Percentiles rank a stretch among this genome's conserved stretches.
Evolutionary conservation across 2,888 invertebrate species (phyloP).

Genomic region (Galeopsomyia nigrocyanea): DNA sequence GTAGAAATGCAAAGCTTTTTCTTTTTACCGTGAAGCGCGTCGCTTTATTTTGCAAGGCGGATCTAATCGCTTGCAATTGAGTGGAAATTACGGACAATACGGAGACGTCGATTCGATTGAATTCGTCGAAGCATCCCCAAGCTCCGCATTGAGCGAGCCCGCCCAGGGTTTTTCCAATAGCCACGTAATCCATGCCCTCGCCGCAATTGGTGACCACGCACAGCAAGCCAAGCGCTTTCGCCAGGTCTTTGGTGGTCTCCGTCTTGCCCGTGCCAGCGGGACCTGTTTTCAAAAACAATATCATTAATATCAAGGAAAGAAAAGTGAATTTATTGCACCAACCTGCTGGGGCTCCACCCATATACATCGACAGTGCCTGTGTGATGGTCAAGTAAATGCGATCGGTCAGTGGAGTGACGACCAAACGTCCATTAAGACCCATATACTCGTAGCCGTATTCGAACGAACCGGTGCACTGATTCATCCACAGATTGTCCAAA

Average conservation of each 20-base stretch:
- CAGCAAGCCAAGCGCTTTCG: slow-evolving; percentile 87
- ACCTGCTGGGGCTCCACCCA: slow-evolving; percentile 91
- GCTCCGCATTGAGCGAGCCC: slow-evolving; percentile 90
- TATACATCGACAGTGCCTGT: slow-evolving; percentile 90
- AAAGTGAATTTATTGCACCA: slow-evolving; percentile 59
- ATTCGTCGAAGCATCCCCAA: slow-evolving; percentile 97
- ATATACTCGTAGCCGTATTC: slow-evolving; percentile 97
- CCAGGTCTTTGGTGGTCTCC: slow-evolving; percentile 92
- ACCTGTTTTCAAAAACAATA: slow-evolving; percentile 71
- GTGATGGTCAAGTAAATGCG: slow-evolving; percentile 94
- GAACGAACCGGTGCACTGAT: slow-evolving; percentile 89
- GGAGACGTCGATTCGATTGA: slow-evolving; percentile 92
- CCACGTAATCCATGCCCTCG: slow-evolving; percentile 92
- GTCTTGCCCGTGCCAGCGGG: slow-evolving; percentile 91
- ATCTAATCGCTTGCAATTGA: slow-evolving; percentile 90
- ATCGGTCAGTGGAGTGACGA: slow-evolving; percentile 93
- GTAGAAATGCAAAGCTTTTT: slow-evolving; percentile 51
- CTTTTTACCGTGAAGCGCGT: slow-evolving; percentile 78
- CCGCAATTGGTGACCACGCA: slow-evolving; percentile 93
- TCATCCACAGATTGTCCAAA: slow-evolving; percentile 83
- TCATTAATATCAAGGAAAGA: no score
- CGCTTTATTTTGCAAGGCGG: slow-evolving; percentile 82
- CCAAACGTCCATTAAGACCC: slow-evolving; percentile 92
- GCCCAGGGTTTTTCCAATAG: slow-evolving; percentile 82
- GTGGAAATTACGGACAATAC: slow-evolving; percentile 94